Conservation (phyloP, 2,888 invertebrate species). For the Tachina lurida region DNA sequence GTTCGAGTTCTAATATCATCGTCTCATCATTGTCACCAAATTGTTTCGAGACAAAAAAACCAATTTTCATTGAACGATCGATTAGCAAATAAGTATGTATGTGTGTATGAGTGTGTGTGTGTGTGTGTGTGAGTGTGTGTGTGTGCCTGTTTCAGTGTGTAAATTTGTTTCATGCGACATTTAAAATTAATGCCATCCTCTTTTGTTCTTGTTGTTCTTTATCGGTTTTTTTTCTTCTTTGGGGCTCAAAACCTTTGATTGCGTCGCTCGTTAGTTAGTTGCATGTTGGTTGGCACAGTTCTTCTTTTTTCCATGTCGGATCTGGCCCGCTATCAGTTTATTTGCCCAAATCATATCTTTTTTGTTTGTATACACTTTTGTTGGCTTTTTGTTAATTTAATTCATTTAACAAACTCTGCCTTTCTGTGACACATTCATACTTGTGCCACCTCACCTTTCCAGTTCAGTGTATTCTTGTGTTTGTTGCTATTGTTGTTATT, state of each 20-base stretch:
- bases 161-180: constrained; percentile 33
- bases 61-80: constrained; percentile 65
- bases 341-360: constrained; percentile 48
- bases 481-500: constrained; percentile 19
- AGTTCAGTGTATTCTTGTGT: neutral
- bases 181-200: constrained; percentile 69
- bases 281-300: constrained; percentile 5
- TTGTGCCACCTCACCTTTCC: constrained; percentile 43
- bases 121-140: constrained; percentile 26
- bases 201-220: constrained; percentile 37
- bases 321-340: neutral
- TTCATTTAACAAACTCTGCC: constrained; percentile 38
- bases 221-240: constrained; percentile 39
- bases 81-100: constrained; percentile 48
- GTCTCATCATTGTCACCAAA: constrained; percentile 63
- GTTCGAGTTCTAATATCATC: constrained; percentile 44
- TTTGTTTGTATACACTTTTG: constrained; percentile 40
- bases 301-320: constrained; percentile 8
- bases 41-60: constrained; percentile 16
- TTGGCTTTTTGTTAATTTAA: constrained; percentile 40
- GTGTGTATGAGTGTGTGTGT: constrained; percentile 4
- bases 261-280: neutral
- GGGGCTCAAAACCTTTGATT: constrained; percentile 38
- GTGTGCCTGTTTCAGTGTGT: constrained; percentile 6
- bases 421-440: neutral